Evolutionary conservation across 2,888 invertebrate species (phyloP), one percentile per base, ranked within the genome.

Genomic region (Zhengitettix transpicula): DNA sequence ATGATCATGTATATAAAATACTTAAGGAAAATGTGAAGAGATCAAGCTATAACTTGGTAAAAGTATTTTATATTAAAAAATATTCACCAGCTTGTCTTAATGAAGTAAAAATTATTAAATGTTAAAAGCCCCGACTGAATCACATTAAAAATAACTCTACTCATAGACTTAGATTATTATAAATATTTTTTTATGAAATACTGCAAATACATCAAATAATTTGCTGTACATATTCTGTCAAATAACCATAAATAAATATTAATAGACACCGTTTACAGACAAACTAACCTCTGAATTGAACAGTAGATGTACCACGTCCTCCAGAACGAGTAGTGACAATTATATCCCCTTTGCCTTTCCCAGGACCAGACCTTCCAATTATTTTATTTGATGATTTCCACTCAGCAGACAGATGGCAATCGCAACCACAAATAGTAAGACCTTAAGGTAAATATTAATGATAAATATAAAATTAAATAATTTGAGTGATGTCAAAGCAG

Each of bases 311-410:
- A 52, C 96, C 96, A 68, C 81, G 79, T 2, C 95, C 95, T 56
- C 92, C 96, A 61, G 85, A 84, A 60, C 80, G 78, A 0, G 96
- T 97, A 0, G 87, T 88, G 1, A 94, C 87, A 69, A 94, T 85
- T 61, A 96, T 89, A 71, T 97, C 95, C 1, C 96, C 95, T 63
- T 87, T 82, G 8, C 91, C 90, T 71, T 91, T 91, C 42, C 90
- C 90, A 1, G 91, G 87, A 0, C 97, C 97, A 9, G 96, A 91
- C 60, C 98, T 83, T 0, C 97, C 97, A 57, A 96, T 85, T 64
- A 99, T 95, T 78, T 99, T 99, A 71, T 95, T 98, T 42, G 88
- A 81, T 1, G 96, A 94, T 70, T 95, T 93, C 99, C 99, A 99
- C 78, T 98, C 97, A 0, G 95, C 94, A 14, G 96, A 91, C 59